A percentile compares a stretch with the other conserved stretches of the same genome.
These are phyloP conservation scores for Synergus itoensis DNA, from an alignment of 2,888 invertebrate species.

Conservation along the genomic window DNA sequence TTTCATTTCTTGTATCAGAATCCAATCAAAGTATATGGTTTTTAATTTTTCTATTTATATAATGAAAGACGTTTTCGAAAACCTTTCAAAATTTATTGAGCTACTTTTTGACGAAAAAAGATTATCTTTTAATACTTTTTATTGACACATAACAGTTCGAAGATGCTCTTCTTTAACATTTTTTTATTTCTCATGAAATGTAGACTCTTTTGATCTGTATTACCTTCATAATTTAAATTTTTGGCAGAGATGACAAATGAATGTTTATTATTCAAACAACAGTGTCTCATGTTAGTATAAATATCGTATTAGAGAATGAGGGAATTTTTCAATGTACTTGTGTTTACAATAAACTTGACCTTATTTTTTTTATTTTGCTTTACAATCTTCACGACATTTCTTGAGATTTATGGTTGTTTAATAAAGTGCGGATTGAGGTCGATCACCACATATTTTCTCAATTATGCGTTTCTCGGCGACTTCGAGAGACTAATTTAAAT, in stretches of 20 bases:
- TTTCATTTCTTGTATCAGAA: background rate
- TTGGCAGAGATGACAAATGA: background rate
- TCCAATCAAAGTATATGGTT: background rate
- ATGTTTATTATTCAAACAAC: background rate
- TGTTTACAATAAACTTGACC: background rate
- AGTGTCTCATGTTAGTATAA: background rate
- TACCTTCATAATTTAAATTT: background rate
- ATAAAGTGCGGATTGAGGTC: background rate
- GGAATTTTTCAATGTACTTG: background rate
- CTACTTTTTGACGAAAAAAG: no score
- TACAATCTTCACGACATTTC: background rate
- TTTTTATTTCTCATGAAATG: no score
- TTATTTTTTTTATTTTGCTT: background rate
- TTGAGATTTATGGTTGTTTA: background rate
- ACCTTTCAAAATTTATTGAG: no score
- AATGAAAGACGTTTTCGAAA: no score
- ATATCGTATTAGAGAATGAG: background rate
- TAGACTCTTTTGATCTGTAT: background rate
- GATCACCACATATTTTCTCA: background rate
- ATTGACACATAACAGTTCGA: no score
- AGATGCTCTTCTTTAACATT: no score
- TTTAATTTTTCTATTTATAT: no score
- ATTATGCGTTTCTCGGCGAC: constrained; percentile 8
- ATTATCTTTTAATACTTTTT: no score
- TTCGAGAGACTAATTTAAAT: constrained; percentile 45